Conservation (phyloP, 2,888 invertebrate genomes). For the Nomada goodeniana region DNA sequence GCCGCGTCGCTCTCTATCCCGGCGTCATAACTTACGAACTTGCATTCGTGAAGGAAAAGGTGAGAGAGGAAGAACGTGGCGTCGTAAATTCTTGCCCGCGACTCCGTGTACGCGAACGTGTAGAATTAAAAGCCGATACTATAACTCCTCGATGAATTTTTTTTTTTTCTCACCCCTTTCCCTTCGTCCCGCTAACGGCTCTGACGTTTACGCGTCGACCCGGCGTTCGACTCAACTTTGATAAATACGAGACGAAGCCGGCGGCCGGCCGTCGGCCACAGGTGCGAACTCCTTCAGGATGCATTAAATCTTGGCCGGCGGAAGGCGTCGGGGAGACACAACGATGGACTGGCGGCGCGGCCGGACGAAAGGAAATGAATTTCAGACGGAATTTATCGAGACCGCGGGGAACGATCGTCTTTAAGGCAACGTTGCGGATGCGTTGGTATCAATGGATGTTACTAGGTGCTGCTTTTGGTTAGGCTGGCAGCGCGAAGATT, state of each 20-base stretch:
- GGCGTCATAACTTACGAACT: conserved; percentile 58
- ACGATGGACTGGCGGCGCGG: conserved; percentile 19
- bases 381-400: conserved; percentile 15
- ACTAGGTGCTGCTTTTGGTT: neutral
- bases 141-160: conserved; percentile 39
- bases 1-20: conserved; percentile 56
- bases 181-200: neutral
- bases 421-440: neutral
- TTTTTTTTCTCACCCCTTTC: neutral
- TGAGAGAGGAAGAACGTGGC: conserved; percentile 54
- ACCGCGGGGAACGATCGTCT: neutral
- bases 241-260: conserved; percentile 46
- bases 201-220: conserved; percentile 37
- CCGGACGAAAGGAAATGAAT: conserved; percentile 20
- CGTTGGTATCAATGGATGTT: neutral
- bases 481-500: neutral
- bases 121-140: conserved; percentile 59
- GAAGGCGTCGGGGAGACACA: neutral
- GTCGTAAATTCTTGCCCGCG: conserved; percentile 48
- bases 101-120: conserved; percentile 42
- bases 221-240: conserved; percentile 37
- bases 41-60: conserved; percentile 59
- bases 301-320: conserved; percentile 44
- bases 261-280: conserved; percentile 9
- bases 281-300: conserved; percentile 48